These are phyloP conservation scores for Episyrphus balteatus DNA, from an alignment of 1,140 invertebrate species.

Conservation along the genomic window DNA sequence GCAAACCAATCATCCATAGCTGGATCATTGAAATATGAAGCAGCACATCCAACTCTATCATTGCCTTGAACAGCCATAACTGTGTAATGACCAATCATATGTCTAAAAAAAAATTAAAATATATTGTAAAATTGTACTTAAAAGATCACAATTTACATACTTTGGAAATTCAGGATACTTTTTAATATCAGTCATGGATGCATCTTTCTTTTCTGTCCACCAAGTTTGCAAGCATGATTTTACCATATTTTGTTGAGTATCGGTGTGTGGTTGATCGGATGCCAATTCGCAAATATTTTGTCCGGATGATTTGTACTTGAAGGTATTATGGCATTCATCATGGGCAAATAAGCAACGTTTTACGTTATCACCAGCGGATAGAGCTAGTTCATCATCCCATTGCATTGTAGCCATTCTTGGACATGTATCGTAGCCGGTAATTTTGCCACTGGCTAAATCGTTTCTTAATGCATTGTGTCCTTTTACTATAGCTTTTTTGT, in stretches of 20 bases:
- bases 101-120: neutral
- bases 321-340: conserved; percentile 7
- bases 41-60: conserved; percentile 4
- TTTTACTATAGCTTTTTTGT: neutral
- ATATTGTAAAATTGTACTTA: no score
- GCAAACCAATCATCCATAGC: neutral
- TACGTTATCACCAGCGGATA: conserved; percentile 7
- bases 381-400: conserved; percentile 10
- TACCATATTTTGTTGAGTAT: neutral
- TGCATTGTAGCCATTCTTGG: conserved; percentile 8
- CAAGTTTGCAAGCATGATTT: neutral
- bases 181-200: neutral
- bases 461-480: conserved; percentile 9
- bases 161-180: neutral
- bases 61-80: conserved; percentile 1
- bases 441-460: conserved; percentile 5
- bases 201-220: conserved; percentile 7
- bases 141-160: neutral
- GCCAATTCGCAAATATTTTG: conserved; percentile 5
- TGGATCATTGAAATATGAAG: neutral
- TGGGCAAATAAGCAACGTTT: conserved; percentile 7
- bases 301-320: conserved; percentile 1
- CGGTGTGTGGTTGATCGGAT: neutral
- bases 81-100: conserved; percentile 4
- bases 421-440: neutral